Evolutionary conservation across 1,140 invertebrate genomes (phyloP).

Genomic region (Neotoxoptera formosana): DNA sequence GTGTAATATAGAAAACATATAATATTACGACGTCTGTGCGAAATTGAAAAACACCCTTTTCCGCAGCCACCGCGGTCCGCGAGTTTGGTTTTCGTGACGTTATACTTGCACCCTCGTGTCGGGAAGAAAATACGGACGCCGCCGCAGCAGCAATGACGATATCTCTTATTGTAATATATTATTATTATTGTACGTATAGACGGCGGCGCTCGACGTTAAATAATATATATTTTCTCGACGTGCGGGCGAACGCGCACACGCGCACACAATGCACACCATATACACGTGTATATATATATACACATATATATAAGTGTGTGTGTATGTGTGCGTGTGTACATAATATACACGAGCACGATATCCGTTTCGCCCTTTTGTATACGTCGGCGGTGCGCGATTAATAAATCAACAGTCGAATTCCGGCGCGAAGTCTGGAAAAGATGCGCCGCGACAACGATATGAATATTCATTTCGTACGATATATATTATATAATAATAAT

Average conservation of each 20-base stretch:
- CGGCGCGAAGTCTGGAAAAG: constrained; percentile 45
- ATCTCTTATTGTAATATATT: constrained; percentile 36
- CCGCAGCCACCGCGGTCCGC: neutral
- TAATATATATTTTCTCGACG: constrained; percentile 25
- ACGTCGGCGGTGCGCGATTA: constrained; percentile 55
- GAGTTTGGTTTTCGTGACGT: neutral
- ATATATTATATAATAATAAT: neutral
- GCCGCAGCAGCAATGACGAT: constrained; percentile 45
- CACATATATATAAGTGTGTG: too few relatives aligned
- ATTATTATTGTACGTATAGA: constrained; percentile 4
- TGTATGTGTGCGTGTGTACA: too few relatives aligned
- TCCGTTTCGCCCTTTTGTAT: constrained; percentile 45
- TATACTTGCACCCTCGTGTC: neutral
- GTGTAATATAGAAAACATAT: neutral
- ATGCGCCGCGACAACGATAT: constrained; percentile 54
- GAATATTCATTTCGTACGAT: constrained; percentile 48
- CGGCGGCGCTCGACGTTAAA: constrained; percentile 6
- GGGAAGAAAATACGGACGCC: constrained; percentile 9
- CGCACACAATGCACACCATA: neutral
- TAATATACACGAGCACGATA: neutral
- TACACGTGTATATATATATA: too few relatives aligned
- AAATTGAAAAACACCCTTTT: constrained; percentile 53
- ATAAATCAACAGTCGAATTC: constrained; percentile 58
- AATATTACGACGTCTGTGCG: neutral
- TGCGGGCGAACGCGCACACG: neutral